These are phyloP conservation scores for Tragopan temminckii DNA, from an alignment of 2,797 vertebrate genomes.

Conservation along the genomic window DNA sequence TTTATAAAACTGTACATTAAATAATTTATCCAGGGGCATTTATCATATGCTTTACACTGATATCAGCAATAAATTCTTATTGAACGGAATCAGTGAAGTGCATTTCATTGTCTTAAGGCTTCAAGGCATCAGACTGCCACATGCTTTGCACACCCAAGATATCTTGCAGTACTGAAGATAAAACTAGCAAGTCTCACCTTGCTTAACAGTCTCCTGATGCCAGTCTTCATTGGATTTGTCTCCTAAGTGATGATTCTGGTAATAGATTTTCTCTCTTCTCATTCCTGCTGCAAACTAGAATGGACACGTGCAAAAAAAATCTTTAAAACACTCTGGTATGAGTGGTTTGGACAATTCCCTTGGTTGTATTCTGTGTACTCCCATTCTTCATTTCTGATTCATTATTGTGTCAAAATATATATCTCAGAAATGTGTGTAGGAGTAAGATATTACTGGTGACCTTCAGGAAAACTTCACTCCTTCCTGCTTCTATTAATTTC, in stretches of 20 bases:
- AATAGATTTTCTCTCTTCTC: conserved; percentile 92
- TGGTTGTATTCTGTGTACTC: neutral
- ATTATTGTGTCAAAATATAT: neutral
- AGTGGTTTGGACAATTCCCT: neutral
- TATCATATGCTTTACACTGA: neutral
- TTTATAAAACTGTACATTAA: neutral
- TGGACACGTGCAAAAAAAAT: conserved; percentile 43
- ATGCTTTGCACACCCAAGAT: neutral
- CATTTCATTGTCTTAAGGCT: neutral
- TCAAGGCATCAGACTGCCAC: neutral
- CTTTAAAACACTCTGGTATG: conserved; percentile 25
- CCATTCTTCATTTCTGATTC: conserved; percentile 18
- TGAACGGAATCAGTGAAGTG: neutral
- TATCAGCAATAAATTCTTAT: neutral
- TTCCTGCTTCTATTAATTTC: conserved; percentile 4
- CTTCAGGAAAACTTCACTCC: neutral
- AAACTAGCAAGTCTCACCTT: conserved; percentile 83
- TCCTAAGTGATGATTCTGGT: conserved; percentile 91
- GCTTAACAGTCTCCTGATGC: conserved; percentile 84
- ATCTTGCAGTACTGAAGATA: neutral
- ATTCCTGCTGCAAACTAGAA: conserved; percentile 82
- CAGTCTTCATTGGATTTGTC: conserved; percentile 87
- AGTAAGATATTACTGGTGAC: neutral
- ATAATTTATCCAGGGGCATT: neutral
- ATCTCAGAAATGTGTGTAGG: conserved; percentile 24